Evolutionary conservation across 2,888 invertebrate species (phyloP).

Genomic region (Pseudococcus jackbeardsleyi): DNA sequence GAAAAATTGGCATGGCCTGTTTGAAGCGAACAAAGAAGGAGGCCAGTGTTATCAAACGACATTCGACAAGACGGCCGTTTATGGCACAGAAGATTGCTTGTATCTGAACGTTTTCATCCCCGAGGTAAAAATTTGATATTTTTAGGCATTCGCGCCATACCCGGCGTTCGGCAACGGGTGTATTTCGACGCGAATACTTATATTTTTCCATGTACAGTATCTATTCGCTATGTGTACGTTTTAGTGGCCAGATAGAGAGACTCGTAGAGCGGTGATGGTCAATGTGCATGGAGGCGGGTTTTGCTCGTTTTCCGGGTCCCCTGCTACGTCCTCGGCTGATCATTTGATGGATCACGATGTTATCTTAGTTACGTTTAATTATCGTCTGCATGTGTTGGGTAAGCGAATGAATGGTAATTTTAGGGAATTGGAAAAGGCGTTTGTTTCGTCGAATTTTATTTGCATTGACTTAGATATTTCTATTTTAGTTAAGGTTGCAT

Average conservation of each 20-base stretch:
- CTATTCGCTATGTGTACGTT: background rate
- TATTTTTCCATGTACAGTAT: background rate
- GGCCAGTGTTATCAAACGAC: conserved; percentile 52
- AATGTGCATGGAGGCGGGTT: conserved; percentile 57
- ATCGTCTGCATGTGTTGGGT: conserved; percentile 56
- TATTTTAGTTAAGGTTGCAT: too few relatives aligned
- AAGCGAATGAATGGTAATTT: background rate
- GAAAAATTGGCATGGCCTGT: conserved; percentile 13
- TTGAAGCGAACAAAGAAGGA: conserved; percentile 50
- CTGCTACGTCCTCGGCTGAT: conserved; percentile 43
- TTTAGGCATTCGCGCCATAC: background rate
- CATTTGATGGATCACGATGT: conserved; percentile 52
- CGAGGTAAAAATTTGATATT: conserved; percentile 37
- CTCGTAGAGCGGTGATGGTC: conserved; percentile 51
- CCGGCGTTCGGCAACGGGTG: too few relatives aligned
- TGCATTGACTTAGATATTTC: too few relatives aligned
- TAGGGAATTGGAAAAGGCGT: background rate
- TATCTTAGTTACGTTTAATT: conserved; percentile 54
- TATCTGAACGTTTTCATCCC: conserved; percentile 59
- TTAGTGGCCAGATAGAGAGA: background rate
- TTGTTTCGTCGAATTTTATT: background rate
- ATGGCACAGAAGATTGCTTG: conserved; percentile 58
- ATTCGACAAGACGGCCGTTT: conserved; percentile 42
- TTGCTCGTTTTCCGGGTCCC: conserved; percentile 43
- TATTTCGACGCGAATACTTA: too few relatives aligned